These are phyloP conservation scores for Pectinophora gossypiella DNA, from an alignment of 1,140 invertebrate species.

Conservation along the genomic window DNA sequence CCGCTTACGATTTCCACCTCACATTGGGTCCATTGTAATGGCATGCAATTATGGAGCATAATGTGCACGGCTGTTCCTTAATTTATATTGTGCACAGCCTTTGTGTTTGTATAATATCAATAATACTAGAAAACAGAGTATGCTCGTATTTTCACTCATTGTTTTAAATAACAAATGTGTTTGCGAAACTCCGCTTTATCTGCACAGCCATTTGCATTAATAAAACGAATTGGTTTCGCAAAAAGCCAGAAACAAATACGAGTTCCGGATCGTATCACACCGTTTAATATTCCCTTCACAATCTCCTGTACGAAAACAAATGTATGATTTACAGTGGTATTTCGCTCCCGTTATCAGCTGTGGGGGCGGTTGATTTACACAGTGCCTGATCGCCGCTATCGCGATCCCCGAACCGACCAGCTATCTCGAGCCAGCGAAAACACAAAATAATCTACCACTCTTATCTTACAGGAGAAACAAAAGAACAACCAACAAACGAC, in stretches of 20 bases:
- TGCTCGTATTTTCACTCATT: neutral
- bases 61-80: too few relatives aligned
- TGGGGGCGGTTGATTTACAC: constrained; percentile 66
- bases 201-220: constrained; percentile 3
- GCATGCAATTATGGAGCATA: too few relatives aligned
- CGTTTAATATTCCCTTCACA: constrained; percentile 37
- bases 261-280: constrained; percentile 22
- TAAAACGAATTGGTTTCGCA: constrained; percentile 1
- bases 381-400: constrained; percentile 36
- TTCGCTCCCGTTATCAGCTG: constrained; percentile 53
- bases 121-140: constrained; percentile 13
- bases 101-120: too few relatives aligned
- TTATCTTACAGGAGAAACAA: constrained; percentile 38
- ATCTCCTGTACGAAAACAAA: constrained; percentile 21
- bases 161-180: neutral
- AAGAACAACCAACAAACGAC: constrained; percentile 25
- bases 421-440: constrained; percentile 26
- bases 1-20: too few relatives aligned
- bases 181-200: neutral
- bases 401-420: constrained; percentile 17
- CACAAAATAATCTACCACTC: constrained; percentile 2
- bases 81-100: too few relatives aligned
- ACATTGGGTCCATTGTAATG: too few relatives aligned
- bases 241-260: constrained; percentile 9
- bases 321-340: constrained; percentile 61